A percentile compares a stretch with the other conserved stretches of the same genome.
Conservation (phyloP, 2,888 invertebrate species). For the Strigamia maritima region DNA sequence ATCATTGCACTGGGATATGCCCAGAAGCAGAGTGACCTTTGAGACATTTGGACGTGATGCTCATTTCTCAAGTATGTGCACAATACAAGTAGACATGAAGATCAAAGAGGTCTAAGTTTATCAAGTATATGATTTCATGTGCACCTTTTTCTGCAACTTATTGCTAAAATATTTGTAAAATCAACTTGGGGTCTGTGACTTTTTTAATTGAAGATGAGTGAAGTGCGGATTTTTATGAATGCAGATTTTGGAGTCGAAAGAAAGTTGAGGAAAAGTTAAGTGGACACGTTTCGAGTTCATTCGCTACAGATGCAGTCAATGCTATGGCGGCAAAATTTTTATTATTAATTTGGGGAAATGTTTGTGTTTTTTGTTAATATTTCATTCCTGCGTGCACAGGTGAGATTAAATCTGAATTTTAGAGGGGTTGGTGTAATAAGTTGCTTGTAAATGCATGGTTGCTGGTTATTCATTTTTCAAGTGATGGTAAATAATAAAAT, state of each 20-base stretch:
- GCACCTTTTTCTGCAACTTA: not conserved
- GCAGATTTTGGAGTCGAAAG: not conserved
- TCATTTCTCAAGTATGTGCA: conserved; percentile 5
- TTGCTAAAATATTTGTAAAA: not conserved
- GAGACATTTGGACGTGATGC: conserved; percentile 6
- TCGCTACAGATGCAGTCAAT: too few relatives aligned
- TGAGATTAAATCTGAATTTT: too few relatives aligned
- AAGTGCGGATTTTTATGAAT: not conserved
- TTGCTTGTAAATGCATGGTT: too few relatives aligned
- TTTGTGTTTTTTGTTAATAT: too few relatives aligned
- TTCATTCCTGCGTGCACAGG: too few relatives aligned
- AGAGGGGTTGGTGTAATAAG: too few relatives aligned
- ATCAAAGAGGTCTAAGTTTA: conserved; percentile 10
- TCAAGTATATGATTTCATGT: conserved; percentile 4
- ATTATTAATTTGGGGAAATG: too few relatives aligned
- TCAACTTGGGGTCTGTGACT: not conserved
- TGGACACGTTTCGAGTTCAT: not conserved
- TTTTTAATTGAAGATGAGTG: not conserved
- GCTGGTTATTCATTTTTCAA: too few relatives aligned
- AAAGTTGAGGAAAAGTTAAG: not conserved
- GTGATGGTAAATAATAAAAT: too few relatives aligned
- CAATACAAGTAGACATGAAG: not conserved
- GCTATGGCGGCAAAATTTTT: too few relatives aligned
- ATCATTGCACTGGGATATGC: conserved; percentile 2
- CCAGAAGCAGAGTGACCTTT: conserved; percentile 20